Base-by-base conservation (phyloP, 2,888 invertebrate genomes). In the Brachynemurus nebulosus region DNA sequence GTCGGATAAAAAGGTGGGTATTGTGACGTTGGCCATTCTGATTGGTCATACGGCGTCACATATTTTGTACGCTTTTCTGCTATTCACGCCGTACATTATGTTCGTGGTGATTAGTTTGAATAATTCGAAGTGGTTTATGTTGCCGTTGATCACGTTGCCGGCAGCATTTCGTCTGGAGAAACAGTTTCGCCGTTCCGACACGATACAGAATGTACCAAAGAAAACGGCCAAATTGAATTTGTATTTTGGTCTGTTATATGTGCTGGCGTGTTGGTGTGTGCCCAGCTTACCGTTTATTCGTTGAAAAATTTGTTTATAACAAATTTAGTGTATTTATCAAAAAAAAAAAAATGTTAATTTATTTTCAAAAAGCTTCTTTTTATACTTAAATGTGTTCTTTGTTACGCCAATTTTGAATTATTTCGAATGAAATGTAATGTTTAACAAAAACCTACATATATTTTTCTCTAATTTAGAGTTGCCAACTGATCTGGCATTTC, bases 21-120 rank as follows among this genome's bases (percentile, higher is more conserved):
- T 93, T 56, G 90, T 95, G 1, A 96, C 95, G 12, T 66, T 95
- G 55, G 92, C 95, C n/a, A 93, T 95, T 58, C 66, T 93, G 43
- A 81, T 95, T 51, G 95, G 95, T 17, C 81, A 80, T 57, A 89
- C 89, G 30, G 84, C 86, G 48, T 93, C 95, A 5, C 90, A 92
- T 64, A 77, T 92, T 48, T 68, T 95, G 18, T 95, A 90, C 66
- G 88, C 89, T 44, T 77, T 89, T 66, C 70, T 95, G 50, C 66
- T 95, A 17, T 95, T 95, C 60, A 79, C 83, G 38, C 95, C 95
- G 2, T 95, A 93, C 57, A 83, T 90, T 45, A 76, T 86, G 62
- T 86, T 93, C 65, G 80, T 88, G 45, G 86, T 92, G 17, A 77
- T 84, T 46, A 81, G 88, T 5, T 68, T 91, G 2, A 80, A 89